phyloP scores from a whole-genome alignment of 2,888 invertebrate species.

The Euplexia lucipara region DNA sequence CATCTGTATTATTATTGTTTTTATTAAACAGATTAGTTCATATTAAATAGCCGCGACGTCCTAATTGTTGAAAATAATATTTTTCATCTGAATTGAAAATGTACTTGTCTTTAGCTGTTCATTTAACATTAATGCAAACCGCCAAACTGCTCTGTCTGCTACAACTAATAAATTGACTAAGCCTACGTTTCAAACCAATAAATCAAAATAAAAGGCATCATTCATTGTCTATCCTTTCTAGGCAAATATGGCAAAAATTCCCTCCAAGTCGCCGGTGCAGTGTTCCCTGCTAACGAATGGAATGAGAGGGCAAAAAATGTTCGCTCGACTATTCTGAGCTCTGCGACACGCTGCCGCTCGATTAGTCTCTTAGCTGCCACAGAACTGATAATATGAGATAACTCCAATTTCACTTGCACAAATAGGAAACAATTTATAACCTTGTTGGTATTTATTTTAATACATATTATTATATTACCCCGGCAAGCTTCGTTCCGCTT shows the following conservation, averaged over 20 bases:
- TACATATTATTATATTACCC: too few relatives aligned
- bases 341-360: conserved; percentile 72
- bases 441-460: too few relatives aligned
- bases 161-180: conserved; percentile 11
- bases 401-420: neutral
- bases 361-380: conserved; percentile 73
- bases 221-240: conserved; percentile 58
- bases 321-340: conserved; percentile 79
- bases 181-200: conserved; percentile 18
- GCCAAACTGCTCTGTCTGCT: neutral
- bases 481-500: too few relatives aligned
- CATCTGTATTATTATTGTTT: neutral
- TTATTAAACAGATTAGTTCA: neutral
- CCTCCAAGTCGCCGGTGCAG: conserved; percentile 58
- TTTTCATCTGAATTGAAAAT: neutral
- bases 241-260: conserved; percentile 69
- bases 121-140: conserved; percentile 14
- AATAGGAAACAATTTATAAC: too few relatives aligned
- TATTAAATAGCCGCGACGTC: neutral
- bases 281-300: conserved; percentile 76
- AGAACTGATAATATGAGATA: conserved; percentile 44
- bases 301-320: conserved; percentile 81
- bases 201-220: conserved; percentile 46
- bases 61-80: neutral
- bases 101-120: neutral